These are phyloP conservation scores for Tinea pellionella DNA, from an alignment of 2,888 invertebrate species.

Conservation along the genomic window DNA sequence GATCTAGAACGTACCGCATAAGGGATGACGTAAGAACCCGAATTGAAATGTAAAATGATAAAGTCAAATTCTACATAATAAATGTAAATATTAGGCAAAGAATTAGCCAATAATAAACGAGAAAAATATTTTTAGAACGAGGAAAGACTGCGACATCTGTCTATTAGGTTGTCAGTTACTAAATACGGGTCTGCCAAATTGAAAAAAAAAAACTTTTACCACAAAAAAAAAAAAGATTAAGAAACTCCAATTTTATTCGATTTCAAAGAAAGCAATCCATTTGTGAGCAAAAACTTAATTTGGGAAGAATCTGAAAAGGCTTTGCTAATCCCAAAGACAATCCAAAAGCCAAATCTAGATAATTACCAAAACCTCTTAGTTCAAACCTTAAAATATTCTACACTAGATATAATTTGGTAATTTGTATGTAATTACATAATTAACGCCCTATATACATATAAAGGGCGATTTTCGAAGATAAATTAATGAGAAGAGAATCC, in stretches of 20 bases:
- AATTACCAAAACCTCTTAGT: background rate
- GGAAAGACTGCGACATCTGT: slow-evolving; percentile 6
- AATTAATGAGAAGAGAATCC: too few species aligned
- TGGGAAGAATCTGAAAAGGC: background rate
- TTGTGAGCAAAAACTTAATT: background rate
- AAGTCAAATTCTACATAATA: background rate
- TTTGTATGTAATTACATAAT: too few species aligned
- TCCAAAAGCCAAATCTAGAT: background rate
- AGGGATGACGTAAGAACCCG: too few species aligned
- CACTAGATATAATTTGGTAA: too few species aligned
- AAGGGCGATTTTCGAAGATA: too few species aligned
- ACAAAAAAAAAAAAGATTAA: background rate
- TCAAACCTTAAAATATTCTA: too few species aligned
- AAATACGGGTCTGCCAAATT: background rate
- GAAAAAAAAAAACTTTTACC: background rate
- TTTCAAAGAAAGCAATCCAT: background rate
- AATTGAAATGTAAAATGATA: background rate
- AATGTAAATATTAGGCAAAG: background rate
- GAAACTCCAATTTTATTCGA: background rate
- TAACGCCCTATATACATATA: too few species aligned
- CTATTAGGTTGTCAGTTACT: slow-evolving; percentile 4
- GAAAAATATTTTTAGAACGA: background rate
- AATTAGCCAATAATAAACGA: background rate
- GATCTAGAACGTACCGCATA: too few species aligned
- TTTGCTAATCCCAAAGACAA: background rate